Percentiles rank a stretch among this genome's conserved stretches.
These are phyloP conservation scores for Yponomeuta sedellus DNA, from an alignment of 2,888 invertebrate species.

Conservation along the genomic window DNA sequence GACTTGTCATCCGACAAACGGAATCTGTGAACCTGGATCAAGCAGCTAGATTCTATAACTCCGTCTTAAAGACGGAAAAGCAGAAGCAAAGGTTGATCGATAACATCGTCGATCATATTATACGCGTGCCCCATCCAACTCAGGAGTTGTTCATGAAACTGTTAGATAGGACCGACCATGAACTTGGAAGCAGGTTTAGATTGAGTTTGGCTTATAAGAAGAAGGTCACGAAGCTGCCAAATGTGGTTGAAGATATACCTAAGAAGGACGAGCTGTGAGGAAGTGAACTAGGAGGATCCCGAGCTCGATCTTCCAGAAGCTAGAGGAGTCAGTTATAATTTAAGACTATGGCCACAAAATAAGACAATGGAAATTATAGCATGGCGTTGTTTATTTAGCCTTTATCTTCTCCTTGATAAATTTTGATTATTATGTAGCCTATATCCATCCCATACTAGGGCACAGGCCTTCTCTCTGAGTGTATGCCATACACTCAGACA, in stretches of 20 bases:
- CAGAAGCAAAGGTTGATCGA: slow-evolving; percentile 12
- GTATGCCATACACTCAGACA: no score
- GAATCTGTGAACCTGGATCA: not conserved
- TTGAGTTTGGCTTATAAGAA: not conserved
- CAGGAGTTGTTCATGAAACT: slow-evolving; percentile 1
- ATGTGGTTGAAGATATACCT: slow-evolving; percentile 13
- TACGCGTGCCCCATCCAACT: not conserved
- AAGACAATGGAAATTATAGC: no score
- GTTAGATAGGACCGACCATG: not conserved
- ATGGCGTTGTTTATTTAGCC: no score
- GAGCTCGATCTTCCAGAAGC: not conserved
- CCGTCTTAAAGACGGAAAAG: not conserved
- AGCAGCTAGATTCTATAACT: slow-evolving; percentile 2
- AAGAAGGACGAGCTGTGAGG: slow-evolving; percentile 24
- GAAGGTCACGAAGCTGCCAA: not conserved
- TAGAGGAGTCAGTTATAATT: no score
- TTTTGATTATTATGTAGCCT: no score
- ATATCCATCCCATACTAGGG: no score
- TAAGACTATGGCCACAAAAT: no score
- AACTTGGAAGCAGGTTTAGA: slow-evolving; percentile 7
- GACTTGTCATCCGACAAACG: not conserved
- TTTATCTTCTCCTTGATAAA: no score
- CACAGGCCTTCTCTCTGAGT: no score
- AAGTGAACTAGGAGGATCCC: not conserved
- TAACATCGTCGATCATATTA: not conserved